Evolutionary conservation across 2,113 vertebrate species (phyloP).

Genomic region (Amazona vittata): DNA sequence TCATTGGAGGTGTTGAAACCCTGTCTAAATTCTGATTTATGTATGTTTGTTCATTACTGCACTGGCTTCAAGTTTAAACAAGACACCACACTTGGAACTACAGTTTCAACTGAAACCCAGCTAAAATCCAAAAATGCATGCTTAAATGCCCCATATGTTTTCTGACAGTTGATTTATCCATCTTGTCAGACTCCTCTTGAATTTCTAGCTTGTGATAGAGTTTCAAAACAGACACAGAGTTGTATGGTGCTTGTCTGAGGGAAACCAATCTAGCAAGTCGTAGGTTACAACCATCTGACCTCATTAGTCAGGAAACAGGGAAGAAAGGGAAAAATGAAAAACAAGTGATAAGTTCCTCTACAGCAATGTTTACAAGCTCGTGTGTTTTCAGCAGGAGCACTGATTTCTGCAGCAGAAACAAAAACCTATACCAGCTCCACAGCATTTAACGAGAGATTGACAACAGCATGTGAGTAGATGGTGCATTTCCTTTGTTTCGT

Average conservation of each 20-base stretch:
- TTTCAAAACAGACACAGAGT: neutral
- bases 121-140: neutral
- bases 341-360: neutral
- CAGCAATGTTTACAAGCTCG: neutral
- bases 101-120: neutral
- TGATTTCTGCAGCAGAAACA: neutral
- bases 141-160: neutral
- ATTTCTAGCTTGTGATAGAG: neutral
- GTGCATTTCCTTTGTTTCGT: neutral
- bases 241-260: neutral
- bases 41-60: neutral
- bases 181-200: neutral
- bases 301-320: neutral
- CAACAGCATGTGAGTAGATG: neutral
- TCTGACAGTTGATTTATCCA: neutral
- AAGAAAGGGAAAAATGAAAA: neutral
- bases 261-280: neutral
- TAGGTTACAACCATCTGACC: neutral
- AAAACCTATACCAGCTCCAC: neutral
- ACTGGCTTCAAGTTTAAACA: neutral
- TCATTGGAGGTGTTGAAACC: neutral
- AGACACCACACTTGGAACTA: neutral
- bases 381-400: slow-evolving; percentile 7
- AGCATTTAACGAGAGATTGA: neutral
- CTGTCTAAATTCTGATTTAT: neutral